Evolutionary conservation across 2,888 invertebrate genomes (phyloP), one percentile per base, ranked within the genome.

Genomic region (Eulithis testata): DNA sequence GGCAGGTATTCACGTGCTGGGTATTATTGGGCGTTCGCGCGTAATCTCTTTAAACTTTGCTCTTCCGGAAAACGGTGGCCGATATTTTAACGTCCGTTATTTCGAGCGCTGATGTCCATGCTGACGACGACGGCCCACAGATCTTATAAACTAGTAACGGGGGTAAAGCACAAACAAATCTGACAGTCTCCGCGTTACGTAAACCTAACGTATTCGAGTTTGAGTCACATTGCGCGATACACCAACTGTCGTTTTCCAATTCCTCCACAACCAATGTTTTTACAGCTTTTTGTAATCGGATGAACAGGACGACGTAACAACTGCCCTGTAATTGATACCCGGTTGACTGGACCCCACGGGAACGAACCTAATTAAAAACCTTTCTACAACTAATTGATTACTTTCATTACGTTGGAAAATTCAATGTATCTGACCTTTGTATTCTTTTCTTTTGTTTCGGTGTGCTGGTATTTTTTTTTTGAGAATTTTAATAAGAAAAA

Each of bases 351-450:
- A 21, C 9, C 49, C 49, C 11, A 21, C 49, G 49, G 5, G 40
- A 49, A 49, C 49, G 21, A 49, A 49, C 21, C 49, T 49, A 49
- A 49, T 49, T 49, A 49, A 21, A 52, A 52, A 36, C 52, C 36
- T 52, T 52, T 56, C 56, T 49, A 53, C 36, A 31, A 52, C 56
- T 65, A 67, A 64, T 58, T 64, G 58, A 67, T 67, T 67, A 60
- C 58, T 55, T 56, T 63, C 37, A 66, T 66, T 60, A 60, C 47
- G 60, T 52, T 58, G 27, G 45, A 63, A 60, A 56, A 65, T 44
- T n/a, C 27, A 44, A 43, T 31, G 51, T 43, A 43, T 21, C 21
- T 21, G 21, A 44, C 44, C 51, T 51, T 59, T 49, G 21, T 49
- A 21, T 21, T 49, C 3, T 9, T 21, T 49, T 21, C 9, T 21